These are phyloP conservation scores for Onthophagus taurus DNA, from an alignment of 1,140 invertebrate species.

Conservation along the genomic window DNA sequence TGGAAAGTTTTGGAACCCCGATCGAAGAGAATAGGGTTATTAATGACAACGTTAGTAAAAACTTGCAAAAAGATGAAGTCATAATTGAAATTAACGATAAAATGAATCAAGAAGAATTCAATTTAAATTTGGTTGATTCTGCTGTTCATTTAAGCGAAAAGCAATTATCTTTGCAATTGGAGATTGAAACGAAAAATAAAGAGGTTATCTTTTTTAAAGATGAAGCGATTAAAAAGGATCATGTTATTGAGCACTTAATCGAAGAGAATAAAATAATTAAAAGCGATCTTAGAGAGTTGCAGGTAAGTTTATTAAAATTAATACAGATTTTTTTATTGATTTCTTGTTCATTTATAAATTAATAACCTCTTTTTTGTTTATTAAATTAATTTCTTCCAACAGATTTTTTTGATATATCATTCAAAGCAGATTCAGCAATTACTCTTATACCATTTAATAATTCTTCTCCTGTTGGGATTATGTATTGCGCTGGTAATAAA, in stretches of 20 bases:
- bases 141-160: not conserved
- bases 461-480: too few relatives aligned
- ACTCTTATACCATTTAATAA: too few relatives aligned
- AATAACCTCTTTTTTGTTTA: too few relatives aligned
- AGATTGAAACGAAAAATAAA: not conserved
- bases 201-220: constrained; percentile 6
- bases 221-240: constrained; percentile 20
- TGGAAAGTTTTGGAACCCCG: not conserved
- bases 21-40: too few relatives aligned
- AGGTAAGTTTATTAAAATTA: constrained; percentile 23
- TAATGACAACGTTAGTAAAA: too few relatives aligned
- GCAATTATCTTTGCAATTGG: not conserved
- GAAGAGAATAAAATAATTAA: constrained; percentile 28
- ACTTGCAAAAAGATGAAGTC: not conserved
- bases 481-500: too few relatives aligned
- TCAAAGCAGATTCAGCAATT: too few relatives aligned
- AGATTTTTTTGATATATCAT: too few relatives aligned
- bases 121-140: not conserved
- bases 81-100: not conserved
- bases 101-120: not conserved
- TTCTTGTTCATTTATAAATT: too few relatives aligned
- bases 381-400: constrained; percentile 1
- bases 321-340: constrained; percentile 2
- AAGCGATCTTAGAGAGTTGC: constrained; percentile 23
- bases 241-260: constrained; percentile 27